A percentile compares a stretch with the other conserved stretches of the same genome.
phyloP scores from a whole-genome alignment of 2,888 invertebrate genomes.

The Drosophila conformis region DNA sequence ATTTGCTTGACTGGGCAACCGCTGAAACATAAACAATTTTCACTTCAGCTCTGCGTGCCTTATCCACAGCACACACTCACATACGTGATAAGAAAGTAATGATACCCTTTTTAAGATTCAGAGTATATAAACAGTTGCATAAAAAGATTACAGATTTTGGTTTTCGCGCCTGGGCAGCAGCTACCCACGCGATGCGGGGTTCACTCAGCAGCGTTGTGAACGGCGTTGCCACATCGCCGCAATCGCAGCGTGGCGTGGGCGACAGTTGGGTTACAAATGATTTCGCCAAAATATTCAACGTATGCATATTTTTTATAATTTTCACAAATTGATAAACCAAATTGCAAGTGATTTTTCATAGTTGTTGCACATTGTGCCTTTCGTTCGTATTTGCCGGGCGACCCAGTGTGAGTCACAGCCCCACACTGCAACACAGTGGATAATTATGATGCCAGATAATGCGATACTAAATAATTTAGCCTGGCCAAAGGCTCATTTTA shows the following conservation, averaged over 20 bases:
- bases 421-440: constrained; percentile 48
- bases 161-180: constrained; percentile 48
- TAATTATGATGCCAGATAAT: constrained; percentile 84
- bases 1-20: background rate
- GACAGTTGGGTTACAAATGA: constrained; percentile 72
- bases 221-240: constrained; percentile 74
- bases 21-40: background rate
- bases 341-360: constrained; percentile 82
- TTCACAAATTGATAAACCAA: constrained; percentile 82
- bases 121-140: constrained; percentile 72
- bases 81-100: background rate
- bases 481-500: constrained; percentile 50
- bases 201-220: constrained; percentile 39
- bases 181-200: constrained; percentile 59
- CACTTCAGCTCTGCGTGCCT: background rate
- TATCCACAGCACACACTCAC: no score
- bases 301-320: constrained; percentile 82
- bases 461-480: constrained; percentile 74
- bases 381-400: constrained; percentile 13
- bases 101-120: constrained; percentile 18
- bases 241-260: constrained; percentile 60
- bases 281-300: constrained; percentile 81
- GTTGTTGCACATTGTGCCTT: constrained; percentile 32
- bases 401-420: constrained; percentile 46
- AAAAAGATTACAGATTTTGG: constrained; percentile 71